Conservation (phyloP, 30 jellyfish, hydroid and myxozoan species). For the Aurelia sp. region DNA sequence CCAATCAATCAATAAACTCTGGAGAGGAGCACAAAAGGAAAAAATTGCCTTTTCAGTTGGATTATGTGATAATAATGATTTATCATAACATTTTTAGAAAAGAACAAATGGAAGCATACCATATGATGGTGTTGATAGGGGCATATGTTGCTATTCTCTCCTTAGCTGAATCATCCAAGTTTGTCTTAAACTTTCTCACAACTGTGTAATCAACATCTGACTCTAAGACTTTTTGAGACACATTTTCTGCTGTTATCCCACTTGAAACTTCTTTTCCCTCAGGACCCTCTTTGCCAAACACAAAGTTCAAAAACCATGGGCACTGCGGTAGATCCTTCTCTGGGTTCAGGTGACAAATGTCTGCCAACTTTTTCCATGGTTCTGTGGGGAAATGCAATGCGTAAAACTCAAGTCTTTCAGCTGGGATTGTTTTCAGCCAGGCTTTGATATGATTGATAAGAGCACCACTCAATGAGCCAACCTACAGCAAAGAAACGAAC, state of each 20-base stretch:
- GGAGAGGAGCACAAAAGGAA: too few species aligned
- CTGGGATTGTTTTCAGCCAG: constrained; percentile 58
- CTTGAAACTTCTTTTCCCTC: constrained; percentile 16
- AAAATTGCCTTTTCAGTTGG: too few species aligned
- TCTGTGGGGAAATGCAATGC: constrained; percentile 75
- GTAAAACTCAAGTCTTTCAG: constrained; percentile 49
- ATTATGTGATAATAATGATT: too few species aligned
- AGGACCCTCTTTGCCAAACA: constrained; percentile 53
- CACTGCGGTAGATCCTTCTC: constrained; percentile 77
- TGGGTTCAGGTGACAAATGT: constrained; percentile 74
- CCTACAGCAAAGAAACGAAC: constrained; percentile 1
- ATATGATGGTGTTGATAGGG: constrained; percentile 46
- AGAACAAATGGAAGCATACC: constrained; percentile 19
- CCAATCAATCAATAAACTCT: too few species aligned
- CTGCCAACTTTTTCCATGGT: constrained; percentile 80
- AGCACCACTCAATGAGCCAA: constrained; percentile 75
- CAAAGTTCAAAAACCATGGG: constrained; percentile 70
- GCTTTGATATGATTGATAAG: constrained; percentile 45
- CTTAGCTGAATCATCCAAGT: constrained; percentile 56
- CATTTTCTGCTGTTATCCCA: constrained; percentile 39
- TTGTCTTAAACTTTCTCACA: constrained; percentile 45
- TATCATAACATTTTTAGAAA: too few species aligned
- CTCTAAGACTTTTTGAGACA: constrained; percentile 50
- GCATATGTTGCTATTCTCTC: constrained; percentile 57
- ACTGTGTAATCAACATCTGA: constrained; percentile 64